phyloP scores from a whole-genome alignment of 2,113 vertebrate species.

The Fregetta grallaria region DNA sequence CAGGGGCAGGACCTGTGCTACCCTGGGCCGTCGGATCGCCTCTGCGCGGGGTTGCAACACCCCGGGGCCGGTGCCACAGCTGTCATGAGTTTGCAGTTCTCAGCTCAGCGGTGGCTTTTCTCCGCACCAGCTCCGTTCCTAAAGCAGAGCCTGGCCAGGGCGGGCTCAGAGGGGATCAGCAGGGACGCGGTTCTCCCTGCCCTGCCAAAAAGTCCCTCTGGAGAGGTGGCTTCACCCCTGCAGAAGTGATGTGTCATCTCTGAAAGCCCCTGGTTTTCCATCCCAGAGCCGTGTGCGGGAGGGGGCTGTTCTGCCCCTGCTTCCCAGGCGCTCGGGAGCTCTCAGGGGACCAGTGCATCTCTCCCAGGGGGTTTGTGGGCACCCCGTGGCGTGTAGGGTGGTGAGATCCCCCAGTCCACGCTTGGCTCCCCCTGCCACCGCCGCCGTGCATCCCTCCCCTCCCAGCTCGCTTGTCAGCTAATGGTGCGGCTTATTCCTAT shows the following conservation, averaged over 20 bases:
- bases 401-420: rapidly evolving
- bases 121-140: background rate
- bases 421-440: rapidly evolving
- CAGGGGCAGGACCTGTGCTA: background rate
- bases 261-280: slow-evolving; percentile 55
- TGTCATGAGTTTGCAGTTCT: background rate
- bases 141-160: background rate
- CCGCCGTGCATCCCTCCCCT: background rate
- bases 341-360: background rate
- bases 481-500: slow-evolving; percentile 50
- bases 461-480: slow-evolving; percentile 31
- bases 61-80: rapidly evolving
- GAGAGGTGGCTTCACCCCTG: background rate
- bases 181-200: background rate
- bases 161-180: rapidly evolving
- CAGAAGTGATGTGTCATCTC: background rate
- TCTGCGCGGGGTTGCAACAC: background rate
- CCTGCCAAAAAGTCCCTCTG: background rate
- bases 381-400: rapidly evolving
- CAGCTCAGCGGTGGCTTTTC: background rate
- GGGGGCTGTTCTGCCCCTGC: rapidly evolving
- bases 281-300: background rate
- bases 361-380: background rate
- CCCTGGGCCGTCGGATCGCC: background rate
- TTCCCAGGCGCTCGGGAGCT: rapidly evolving